Conservation (phyloP, 2,113 vertebrate species). For the Dermatemys mawii region DNA sequence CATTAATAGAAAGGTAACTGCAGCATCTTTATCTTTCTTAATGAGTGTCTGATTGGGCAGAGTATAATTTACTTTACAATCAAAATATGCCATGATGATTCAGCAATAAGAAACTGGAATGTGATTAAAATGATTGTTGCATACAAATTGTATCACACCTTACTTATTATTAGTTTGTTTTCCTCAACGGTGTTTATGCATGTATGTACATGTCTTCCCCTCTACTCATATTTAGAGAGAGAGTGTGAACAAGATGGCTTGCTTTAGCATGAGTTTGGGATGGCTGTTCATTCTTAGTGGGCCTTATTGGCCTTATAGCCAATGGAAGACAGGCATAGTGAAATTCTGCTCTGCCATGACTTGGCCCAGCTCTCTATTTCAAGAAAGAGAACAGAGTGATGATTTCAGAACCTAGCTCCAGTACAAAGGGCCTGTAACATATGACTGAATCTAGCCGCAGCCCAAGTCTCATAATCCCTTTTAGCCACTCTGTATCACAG, state of each 20-base stretch:
- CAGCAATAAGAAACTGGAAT: not conserved
- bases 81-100: not conserved
- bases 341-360: not conserved
- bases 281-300: not conserved
- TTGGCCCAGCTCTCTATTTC: not conserved
- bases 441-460: not conserved
- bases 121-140: not conserved
- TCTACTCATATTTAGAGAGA: not conserved
- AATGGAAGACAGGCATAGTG: not conserved
- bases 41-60: no score
- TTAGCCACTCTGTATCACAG: not conserved
- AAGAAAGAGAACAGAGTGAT: not conserved
- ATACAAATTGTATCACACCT: not conserved
- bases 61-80: not conserved
- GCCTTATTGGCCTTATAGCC: no score
- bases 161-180: not conserved
- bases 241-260: not conserved
- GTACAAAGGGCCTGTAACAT: not conserved
- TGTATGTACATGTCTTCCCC: not conserved
- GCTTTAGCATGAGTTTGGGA: not conserved
- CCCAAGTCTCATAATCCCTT: not conserved
- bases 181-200: not conserved
- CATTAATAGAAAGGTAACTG: no score
- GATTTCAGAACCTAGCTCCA: not conserved
- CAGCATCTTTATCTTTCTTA: no score